phyloP scores from a whole-genome alignment of 2,113 vertebrate genomes.

The Neolamprologus falcicula region DNA sequence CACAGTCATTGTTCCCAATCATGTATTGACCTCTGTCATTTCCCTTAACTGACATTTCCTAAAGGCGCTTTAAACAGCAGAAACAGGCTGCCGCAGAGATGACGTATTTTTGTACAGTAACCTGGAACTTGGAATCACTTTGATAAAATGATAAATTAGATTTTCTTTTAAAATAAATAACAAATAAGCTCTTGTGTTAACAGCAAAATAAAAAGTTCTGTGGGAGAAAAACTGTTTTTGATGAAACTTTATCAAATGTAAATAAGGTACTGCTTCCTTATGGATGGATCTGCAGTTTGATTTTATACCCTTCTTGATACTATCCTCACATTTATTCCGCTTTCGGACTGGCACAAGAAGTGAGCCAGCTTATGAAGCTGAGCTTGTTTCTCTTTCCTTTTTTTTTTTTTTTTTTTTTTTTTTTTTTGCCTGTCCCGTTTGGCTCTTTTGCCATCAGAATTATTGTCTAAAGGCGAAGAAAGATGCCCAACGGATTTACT shows the following conservation, averaged over 20 bases:
- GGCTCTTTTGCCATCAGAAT: too few species aligned
- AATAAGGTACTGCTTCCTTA: background rate
- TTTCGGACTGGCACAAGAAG: too few species aligned
- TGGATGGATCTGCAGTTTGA: background rate
- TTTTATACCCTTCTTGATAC: background rate
- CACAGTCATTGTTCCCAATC: background rate
- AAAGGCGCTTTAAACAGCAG: background rate
- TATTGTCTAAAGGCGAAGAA: too few species aligned
- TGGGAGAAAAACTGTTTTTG: background rate
- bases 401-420: too few species aligned
- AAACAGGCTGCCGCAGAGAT: background rate
- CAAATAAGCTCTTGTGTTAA: background rate
- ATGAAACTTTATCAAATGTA: background rate
- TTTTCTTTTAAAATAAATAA: background rate
- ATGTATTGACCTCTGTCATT: background rate
- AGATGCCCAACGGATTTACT: too few species aligned
- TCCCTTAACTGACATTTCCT: background rate
- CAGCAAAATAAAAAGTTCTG: background rate
- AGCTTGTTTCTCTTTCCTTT: background rate
- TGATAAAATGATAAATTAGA: background rate
- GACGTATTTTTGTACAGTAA: background rate
- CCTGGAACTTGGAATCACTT: background rate
- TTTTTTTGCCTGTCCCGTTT: too few species aligned
- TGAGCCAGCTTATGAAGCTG: background rate
- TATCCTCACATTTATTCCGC: accelerated